phyloP scores from a whole-genome alignment of 64 coral and sea anemone genomes.

The Trachythela sp. region DNA sequence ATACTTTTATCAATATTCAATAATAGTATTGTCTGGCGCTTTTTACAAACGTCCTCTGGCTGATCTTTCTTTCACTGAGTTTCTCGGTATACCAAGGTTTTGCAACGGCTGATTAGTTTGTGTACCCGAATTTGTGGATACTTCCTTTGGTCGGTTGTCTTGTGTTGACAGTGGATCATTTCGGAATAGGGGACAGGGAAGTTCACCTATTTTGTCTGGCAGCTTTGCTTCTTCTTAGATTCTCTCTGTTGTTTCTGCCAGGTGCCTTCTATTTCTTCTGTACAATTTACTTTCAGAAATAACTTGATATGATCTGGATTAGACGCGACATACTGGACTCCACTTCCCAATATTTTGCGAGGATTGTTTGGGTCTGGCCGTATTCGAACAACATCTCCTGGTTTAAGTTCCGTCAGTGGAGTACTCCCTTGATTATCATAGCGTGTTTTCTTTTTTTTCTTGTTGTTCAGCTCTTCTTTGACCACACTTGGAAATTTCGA shows the following conservation, averaged over 20 bases:
- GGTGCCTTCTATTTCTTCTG: background rate
- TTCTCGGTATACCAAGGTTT: background rate
- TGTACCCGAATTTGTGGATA: background rate
- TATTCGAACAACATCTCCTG: slow-evolving; percentile 32
- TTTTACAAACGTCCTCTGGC: background rate
- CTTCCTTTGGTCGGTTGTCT: background rate
- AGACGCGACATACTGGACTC: background rate
- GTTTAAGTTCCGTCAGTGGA: slow-evolving; percentile 50
- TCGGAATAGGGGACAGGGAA: background rate
- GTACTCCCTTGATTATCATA: slow-evolving; percentile 51
- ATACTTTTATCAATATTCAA: too few relatives aligned
- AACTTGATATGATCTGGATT: background rate
- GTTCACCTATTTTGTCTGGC: background rate
- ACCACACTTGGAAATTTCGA: slow-evolving; percentile 27
- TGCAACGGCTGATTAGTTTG: background rate
- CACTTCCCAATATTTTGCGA: background rate
- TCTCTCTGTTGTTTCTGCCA: background rate
- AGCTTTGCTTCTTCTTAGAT: background rate
- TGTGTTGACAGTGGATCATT: background rate
- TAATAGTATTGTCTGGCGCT: background rate
- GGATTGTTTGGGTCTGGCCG: background rate
- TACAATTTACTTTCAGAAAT: background rate
- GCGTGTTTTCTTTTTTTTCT: slow-evolving; percentile 42
- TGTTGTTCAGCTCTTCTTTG: slow-evolving; percentile 22
- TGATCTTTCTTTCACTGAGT: background rate